Conservation (phyloP, 30 jellyfish, hydroid and myxozoan genomes). For the Chironex yamaguchii region DNA sequence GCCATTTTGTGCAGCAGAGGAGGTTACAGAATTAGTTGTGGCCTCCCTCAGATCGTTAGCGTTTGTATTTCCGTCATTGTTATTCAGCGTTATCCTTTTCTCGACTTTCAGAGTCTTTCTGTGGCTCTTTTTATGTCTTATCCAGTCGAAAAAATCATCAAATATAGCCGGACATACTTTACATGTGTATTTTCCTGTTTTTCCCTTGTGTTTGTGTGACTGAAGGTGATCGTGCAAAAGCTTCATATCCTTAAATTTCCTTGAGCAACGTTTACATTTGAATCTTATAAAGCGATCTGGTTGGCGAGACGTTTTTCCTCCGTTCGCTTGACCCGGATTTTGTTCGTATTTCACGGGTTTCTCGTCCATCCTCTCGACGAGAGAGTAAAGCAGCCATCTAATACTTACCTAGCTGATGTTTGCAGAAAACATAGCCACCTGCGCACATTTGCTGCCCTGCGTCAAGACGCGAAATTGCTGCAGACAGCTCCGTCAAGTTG, state of each 20-base stretch:
- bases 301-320: not conserved
- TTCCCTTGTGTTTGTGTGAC: not conserved
- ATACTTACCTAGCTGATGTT: too few species aligned
- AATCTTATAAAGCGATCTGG: not conserved
- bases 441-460: slow-evolving; percentile 1
- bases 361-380: too few species aligned
- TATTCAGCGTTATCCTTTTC: too few species aligned
- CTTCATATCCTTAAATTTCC: not conserved
- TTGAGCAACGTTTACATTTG: not conserved
- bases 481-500: too few species aligned
- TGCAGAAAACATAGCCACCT: not conserved
- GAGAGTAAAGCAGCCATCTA: too few species aligned
- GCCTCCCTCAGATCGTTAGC: too few species aligned
- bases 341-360: too few species aligned
- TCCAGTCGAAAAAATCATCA: not conserved
- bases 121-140: not conserved
- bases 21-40: too few species aligned
- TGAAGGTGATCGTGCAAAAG: not conserved
- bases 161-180: not conserved
- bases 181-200: not conserved
- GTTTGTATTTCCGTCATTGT: too few species aligned
- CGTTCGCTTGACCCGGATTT: too few species aligned
- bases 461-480: not conserved
- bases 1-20: too few species aligned
- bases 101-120: too few species aligned